Percentiles rank a stretch among this genome's conserved stretches.
Evolutionary conservation across 2,888 invertebrate species (phyloP).

Genomic region (Rhogogaster chlorosoma): DNA sequence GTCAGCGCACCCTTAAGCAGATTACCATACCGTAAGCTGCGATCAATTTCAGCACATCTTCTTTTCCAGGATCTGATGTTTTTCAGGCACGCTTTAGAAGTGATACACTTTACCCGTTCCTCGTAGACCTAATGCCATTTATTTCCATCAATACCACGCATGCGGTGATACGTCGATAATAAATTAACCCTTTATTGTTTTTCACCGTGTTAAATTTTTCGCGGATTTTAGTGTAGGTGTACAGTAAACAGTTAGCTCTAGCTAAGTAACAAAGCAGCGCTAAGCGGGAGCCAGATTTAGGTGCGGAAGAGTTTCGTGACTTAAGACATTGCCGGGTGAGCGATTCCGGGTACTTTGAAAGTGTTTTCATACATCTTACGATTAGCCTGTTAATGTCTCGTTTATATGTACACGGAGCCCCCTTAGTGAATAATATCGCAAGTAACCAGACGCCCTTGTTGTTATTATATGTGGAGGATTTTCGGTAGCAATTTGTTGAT

Average conservation of each 20-base stretch:
- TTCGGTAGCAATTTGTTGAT: not conserved
- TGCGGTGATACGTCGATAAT: not conserved
- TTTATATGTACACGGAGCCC: not conserved
- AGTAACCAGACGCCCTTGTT: conserved; percentile 3
- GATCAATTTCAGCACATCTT: conserved; percentile 39
- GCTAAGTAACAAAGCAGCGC: not conserved
- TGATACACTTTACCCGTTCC: not conserved
- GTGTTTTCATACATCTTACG: not conserved
- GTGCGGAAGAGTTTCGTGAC: not conserved
- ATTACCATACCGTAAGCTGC: conserved; percentile 36
- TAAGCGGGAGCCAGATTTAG: not conserved
- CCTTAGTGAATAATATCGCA: not conserved
- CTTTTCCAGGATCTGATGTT: not conserved
- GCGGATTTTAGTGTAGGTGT: not conserved
- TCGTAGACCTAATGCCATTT: not conserved
- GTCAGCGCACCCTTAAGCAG: conserved; percentile 39
- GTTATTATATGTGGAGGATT: not conserved
- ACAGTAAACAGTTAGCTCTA: not conserved
- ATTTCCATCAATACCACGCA: conserved; percentile 2
- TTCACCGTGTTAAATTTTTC: not conserved
- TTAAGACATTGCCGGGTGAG: not conserved
- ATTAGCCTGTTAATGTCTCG: not conserved
- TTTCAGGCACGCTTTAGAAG: conserved; percentile 22
- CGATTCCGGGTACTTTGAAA: not conserved
- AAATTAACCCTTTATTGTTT: not conserved